Conservation (phyloP, 2,888 invertebrate species). For the Eupithecia vulgata region DNA sequence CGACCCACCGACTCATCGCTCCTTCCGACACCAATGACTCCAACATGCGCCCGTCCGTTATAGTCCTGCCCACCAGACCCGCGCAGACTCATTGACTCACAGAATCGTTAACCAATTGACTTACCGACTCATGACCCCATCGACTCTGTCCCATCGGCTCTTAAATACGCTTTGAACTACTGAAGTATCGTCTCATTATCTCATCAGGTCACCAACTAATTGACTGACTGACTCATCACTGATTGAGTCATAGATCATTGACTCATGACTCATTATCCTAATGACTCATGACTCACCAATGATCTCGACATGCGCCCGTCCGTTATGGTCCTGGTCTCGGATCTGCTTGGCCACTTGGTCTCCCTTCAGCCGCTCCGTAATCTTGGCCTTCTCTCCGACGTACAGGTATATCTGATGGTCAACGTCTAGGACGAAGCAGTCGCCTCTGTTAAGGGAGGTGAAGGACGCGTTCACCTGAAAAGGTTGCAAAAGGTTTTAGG, state of each 20-base stretch:
- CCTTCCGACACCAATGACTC: too few relatives aligned
- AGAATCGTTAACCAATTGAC: too few relatives aligned
- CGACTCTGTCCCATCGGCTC: too few relatives aligned
- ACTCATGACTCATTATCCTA: not conserved
- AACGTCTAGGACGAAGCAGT: constrained; percentile 94
- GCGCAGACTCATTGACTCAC: too few relatives aligned
- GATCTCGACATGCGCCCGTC: constrained; percentile 90
- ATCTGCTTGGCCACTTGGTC: constrained; percentile 93
- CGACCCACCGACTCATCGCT: constrained; percentile 79
- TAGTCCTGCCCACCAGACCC: too few relatives aligned
- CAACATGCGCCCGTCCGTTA: constrained; percentile 90
- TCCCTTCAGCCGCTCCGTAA: constrained; percentile 92
- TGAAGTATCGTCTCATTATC: too few relatives aligned
- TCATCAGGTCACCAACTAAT: too few relatives aligned
- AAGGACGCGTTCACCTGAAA: constrained; percentile 86
- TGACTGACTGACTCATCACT: too few relatives aligned
- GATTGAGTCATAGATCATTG: constrained; percentile 65
- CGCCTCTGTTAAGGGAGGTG: constrained; percentile 94
- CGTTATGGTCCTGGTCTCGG: constrained; percentile 94
- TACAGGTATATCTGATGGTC: constrained; percentile 91
- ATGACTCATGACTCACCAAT: constrained; percentile 83
- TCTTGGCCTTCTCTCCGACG: constrained; percentile 90
- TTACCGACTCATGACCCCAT: not conserved
- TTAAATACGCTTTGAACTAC: too few relatives aligned
- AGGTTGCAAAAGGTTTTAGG: too few relatives aligned